Evolutionary conservation across 2,113 vertebrate species (phyloP).

Genomic region (Okapia johnstoni): DNA sequence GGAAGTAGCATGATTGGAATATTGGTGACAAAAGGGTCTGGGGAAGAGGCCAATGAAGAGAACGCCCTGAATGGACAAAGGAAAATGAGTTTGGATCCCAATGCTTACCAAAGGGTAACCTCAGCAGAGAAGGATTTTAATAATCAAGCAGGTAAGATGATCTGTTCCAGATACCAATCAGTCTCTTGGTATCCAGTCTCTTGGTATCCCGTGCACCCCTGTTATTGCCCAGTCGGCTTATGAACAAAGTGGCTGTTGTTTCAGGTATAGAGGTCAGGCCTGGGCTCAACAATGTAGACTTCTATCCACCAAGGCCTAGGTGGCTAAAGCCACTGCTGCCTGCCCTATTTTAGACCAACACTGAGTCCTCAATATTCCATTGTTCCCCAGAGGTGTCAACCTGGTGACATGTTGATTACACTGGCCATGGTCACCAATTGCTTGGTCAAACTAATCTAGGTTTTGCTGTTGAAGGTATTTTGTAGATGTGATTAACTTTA

Average conservation of each 20-base stretch:
- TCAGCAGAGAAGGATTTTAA: background rate
- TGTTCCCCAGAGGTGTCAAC: background rate
- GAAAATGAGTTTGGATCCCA: background rate
- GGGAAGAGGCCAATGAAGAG: background rate
- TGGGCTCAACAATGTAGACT: background rate
- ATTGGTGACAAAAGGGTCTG: background rate
- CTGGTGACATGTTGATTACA: background rate
- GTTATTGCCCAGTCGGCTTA: background rate
- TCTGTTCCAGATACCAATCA: background rate
- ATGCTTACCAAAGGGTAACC: background rate
- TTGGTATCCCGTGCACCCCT: background rate
- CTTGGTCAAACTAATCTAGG: background rate
- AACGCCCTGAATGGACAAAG: background rate
- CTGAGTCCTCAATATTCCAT: background rate
- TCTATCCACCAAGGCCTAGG: background rate
- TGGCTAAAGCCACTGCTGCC: background rate
- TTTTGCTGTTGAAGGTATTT: background rate
- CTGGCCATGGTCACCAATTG: background rate
- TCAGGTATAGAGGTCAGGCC: background rate
- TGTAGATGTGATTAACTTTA: background rate
- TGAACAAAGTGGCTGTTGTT: background rate
- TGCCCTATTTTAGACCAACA: background rate
- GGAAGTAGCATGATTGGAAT: background rate
- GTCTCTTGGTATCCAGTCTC: background rate
- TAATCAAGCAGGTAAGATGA: background rate